phyloP scores from a whole-genome alignment of 1,140 invertebrate genomes.

The Bilobella aurantiaca region DNA sequence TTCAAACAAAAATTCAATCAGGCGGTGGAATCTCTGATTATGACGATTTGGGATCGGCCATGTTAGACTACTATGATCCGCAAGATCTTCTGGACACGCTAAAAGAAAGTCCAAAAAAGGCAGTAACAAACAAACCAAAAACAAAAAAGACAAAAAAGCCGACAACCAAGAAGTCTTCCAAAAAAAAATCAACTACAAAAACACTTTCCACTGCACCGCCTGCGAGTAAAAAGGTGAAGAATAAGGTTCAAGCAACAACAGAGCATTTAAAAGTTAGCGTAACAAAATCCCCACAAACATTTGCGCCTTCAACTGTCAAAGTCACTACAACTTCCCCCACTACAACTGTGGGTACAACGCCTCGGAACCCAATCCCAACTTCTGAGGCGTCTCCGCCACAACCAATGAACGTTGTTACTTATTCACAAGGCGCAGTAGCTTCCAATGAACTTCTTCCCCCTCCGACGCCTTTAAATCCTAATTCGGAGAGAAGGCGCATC shows the following conservation, averaged over 20 bases:
- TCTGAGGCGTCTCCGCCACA: background rate
- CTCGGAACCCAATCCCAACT: background rate
- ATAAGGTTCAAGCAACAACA: background rate
- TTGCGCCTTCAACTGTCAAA: background rate
- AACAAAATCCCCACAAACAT: background rate
- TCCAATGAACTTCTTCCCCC: background rate
- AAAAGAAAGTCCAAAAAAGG: background rate
- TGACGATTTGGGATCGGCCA: background rate
- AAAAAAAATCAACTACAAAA: background rate
- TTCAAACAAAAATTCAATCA: background rate
- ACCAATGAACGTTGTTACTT: background rate
- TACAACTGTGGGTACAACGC: background rate
- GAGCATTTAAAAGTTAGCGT: background rate
- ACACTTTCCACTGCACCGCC: background rate
- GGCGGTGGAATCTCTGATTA: background rate
- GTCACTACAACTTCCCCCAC: constrained; percentile 7
- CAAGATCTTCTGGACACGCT: background rate
- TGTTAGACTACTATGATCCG: background rate
- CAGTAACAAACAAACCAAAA: background rate
- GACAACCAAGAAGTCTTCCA: background rate
- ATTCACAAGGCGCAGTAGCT: background rate
- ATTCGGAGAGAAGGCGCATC: background rate
- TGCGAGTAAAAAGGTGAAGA: background rate
- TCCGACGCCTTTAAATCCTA: no score
- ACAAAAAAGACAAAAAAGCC: background rate